Evolutionary conservation across 2,888 invertebrate genomes (phyloP), one percentile per base, ranked within the genome.

Genomic region (Brachyopa scutellaris): DNA sequence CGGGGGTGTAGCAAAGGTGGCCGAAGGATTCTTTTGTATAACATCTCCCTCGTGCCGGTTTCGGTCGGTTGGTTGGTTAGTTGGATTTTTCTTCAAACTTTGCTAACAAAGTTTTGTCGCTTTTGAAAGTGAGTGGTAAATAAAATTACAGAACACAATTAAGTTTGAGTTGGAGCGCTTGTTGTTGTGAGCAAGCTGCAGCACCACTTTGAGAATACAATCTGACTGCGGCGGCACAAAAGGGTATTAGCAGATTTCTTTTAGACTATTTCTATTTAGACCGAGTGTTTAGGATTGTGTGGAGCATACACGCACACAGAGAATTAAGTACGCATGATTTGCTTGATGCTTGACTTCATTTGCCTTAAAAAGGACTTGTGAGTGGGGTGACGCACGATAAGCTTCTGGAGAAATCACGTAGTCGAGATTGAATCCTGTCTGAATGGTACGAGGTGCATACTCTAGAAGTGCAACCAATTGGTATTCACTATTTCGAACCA

Each of bases 71-170:
- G 49, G n/a, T 57, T 57, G 57, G 23, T 40, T 31, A n/a, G n/a
- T 67, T 67, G 59, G 51, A 57, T 79, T 69, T 53, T 62, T 76
- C 47, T 82, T 57, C 38, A 53, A 66, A 70, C 36, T 76, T 79
- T 82, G 31, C 59, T 53, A 76, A 61, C 59, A 70, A 82, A 82
- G 82, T 82, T 76, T 70, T 82, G 76, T 82, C 76, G 82, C 82
- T 70, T 80, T 82, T 77, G 53, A 66, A 77, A 64, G 74, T 69
- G 76, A 76, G 76, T 77, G 82, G 76, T 77, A 82, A 82, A 82
- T 77, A 72, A 82, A 82, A 82, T 82, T 77, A 82, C 64, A 70
- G 47, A 76, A 66, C 76, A 76, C 82, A 77, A 77, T 82, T 72
- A 64, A 77, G 59, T 77, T 74, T 66, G 55, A 59, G 72, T 7